Base-by-base conservation (phyloP, 2,888 invertebrate genomes). In the Zeuzera pyrina region DNA sequence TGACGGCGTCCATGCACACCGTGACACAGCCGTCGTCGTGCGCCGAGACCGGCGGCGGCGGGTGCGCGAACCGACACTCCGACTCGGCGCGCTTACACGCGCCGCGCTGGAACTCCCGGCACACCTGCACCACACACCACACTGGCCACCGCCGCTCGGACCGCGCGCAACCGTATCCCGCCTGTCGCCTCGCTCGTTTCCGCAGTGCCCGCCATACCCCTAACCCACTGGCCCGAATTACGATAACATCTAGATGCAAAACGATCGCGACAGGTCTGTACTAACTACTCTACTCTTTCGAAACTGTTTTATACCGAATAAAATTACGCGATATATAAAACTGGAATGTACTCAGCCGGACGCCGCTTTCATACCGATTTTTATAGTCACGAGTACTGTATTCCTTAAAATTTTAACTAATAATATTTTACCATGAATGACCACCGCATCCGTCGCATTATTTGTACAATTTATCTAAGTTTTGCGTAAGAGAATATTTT, bases 1-100 rank as follows among this genome's bases (percentile, higher is more conserved):
- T 94, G 89, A 97, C 93, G 90, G 94, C 96, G 91, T 97, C 97
- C 96, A 97, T 97, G 95, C 97, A 97, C 90, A 97, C 96, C 89
- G 96, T 96, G 90, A 97, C 96, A 87, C 94, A 93, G 91, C 96
- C 96, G 91, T 97, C 97, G 87, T 93, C 93, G 89, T 95, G 95
- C 88, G 95, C 91, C 86, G 92, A 91, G 86, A 96, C 95, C 87
- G 94, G 92, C 87, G 95, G 92, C 88, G 95, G 92, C 88, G 97
- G 97, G 90, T 97, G 97, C 88, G 97, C 97, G 91, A 94, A 97
- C 89, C 96, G 95, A 91, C 97, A 97, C 90, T 97, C 97, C 84
- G 92, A 90, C 89, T 95, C 95, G 84, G 93, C 91, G 86, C 97
- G 94, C 90, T 95, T 94, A 91, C 97, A 97, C 89, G 94, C 94